Percentiles rank a stretch among this genome's conserved stretches.
Evolutionary conservation across 2,797 vertebrate species (phyloP).

Genomic region (Clarias laeviceps): DNA sequence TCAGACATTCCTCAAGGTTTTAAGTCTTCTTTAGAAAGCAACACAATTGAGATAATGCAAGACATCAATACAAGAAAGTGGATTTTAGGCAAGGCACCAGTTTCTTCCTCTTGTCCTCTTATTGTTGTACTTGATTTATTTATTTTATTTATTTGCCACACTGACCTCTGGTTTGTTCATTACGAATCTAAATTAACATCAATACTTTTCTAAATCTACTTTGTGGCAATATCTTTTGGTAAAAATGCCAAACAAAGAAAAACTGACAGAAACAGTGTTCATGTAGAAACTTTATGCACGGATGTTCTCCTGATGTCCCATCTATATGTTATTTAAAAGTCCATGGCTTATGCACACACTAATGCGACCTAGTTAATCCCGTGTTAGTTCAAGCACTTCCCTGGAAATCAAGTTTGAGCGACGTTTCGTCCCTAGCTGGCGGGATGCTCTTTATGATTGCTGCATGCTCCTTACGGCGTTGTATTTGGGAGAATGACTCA

Average conservation of each 20-base stretch:
- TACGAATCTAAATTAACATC: background rate
- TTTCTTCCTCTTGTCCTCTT: background rate
- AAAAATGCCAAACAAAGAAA: background rate
- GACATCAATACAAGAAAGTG: background rate
- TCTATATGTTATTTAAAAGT: background rate
- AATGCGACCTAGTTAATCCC: conserved; percentile 2
- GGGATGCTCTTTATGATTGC: conserved; percentile 13
- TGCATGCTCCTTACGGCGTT: background rate
- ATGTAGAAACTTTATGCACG: conserved; percentile 10
- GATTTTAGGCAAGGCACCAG: background rate
- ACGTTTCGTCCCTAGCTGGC: conserved; percentile 3
- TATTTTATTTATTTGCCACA: background rate
- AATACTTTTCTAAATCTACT: background rate
- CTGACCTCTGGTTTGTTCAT: background rate
- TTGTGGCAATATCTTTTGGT: background rate
- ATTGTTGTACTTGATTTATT: too few species aligned
- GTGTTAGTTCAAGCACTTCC: conserved; percentile 6
- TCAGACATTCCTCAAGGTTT: background rate
- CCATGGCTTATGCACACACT: background rate
- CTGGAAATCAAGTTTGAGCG: conserved; percentile 24
- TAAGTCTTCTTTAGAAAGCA: background rate
- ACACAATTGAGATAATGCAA: background rate
- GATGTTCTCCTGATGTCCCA: background rate
- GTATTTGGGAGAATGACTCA: background rate
- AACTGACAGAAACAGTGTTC: too few species aligned